Conservation (phyloP, 2,797 vertebrate genomes). For the Chaetophractus vellerosus region DNA sequence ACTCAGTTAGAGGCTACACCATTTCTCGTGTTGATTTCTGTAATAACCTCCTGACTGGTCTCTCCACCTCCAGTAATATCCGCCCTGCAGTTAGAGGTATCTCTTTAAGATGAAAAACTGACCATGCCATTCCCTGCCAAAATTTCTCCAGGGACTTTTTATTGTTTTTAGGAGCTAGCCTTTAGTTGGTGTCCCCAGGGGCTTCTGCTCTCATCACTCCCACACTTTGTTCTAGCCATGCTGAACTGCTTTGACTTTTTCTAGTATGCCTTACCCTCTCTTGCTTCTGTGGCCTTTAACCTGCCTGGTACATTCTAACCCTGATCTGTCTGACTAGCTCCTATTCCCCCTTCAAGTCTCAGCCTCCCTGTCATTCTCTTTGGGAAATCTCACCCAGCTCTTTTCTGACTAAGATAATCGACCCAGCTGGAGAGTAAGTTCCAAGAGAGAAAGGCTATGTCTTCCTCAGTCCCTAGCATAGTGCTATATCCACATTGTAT, state of each 20-base stretch:
- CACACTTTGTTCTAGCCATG: background rate
- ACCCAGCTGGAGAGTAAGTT: background rate
- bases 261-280: background rate
- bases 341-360: background rate
- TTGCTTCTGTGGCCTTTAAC: background rate
- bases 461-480: background rate
- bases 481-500: background rate
- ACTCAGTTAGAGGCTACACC: background rate
- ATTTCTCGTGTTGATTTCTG: slow-evolving; percentile 3
- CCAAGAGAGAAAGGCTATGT: background rate
- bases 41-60: background rate
- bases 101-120: background rate
- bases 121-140: background rate
- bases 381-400: background rate
- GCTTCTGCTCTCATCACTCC: background rate
- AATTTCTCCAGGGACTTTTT: background rate
- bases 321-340: background rate
- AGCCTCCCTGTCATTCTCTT: background rate
- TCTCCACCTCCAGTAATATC: background rate
- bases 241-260: background rate
- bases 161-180: background rate
- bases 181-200: background rate
- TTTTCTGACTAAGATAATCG: slow-evolving; percentile 27
- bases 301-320: background rate
- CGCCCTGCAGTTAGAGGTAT: background rate